Evolutionary conservation across 2,797 vertebrate genomes (phyloP).

Genomic region (Oophaga sylvatica): DNA sequence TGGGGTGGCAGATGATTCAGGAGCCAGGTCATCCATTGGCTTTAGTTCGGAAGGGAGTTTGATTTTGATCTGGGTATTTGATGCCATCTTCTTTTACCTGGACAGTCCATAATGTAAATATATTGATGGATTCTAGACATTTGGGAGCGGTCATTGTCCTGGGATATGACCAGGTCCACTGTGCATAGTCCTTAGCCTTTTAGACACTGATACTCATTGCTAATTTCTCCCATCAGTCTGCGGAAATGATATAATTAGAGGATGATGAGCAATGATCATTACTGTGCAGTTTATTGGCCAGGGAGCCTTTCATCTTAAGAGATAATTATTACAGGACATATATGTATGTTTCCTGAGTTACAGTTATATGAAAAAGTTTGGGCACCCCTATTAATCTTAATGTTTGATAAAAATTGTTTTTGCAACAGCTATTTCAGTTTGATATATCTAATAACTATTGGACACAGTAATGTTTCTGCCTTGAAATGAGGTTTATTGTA

Average conservation of each 20-base stretch:
- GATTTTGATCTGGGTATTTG: background rate
- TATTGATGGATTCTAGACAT: background rate
- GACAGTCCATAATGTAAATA: background rate
- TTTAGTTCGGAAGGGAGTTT: background rate
- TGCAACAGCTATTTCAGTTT: no score
- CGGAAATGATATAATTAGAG: background rate
- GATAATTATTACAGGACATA: background rate
- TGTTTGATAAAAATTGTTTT: no score
- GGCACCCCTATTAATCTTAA: no score
- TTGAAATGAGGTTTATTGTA: no score
- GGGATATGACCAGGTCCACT: background rate
- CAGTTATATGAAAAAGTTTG: no score
- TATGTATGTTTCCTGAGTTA: background rate
- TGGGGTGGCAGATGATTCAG: background rate
- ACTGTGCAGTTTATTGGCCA: background rate
- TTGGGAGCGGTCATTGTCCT: background rate
- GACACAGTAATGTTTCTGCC: no score
- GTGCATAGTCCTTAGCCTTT: background rate
- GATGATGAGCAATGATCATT: background rate
- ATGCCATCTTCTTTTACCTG: background rate
- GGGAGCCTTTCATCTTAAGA: background rate
- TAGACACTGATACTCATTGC: constrained; percentile 4
- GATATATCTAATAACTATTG: no score
- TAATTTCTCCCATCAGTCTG: background rate
- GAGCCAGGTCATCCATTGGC: background rate